Evolutionary conservation across 2,888 invertebrate species (phyloP), one percentile per base, ranked within the genome.

Genomic region (Hymenopus coronatus): DNA sequence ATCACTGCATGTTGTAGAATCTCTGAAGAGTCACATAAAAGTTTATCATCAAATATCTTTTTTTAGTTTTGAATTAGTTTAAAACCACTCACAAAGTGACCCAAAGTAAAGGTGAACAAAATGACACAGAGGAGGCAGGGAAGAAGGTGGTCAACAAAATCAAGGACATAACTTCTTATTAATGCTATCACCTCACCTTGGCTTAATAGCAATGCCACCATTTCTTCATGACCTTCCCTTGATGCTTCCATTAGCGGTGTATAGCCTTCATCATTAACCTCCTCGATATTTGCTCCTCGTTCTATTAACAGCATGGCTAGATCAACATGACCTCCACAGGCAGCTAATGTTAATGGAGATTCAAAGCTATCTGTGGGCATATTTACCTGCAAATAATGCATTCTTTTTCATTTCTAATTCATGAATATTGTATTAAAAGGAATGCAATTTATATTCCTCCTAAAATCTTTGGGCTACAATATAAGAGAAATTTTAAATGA

Each of bases 321-420:
- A 93, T 99, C 99, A 88, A 99, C 98, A 94, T 99, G 99, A 14
- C 99, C 99, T 90, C 99, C 99, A 94, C 99, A 99, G 85, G 99
- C 99, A 88, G 99, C 99, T 91, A 99, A 94, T 54, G 99, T 99
- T 91, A 99, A 95, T 30, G 99, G 99, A 12, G 99, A 99, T 94
- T 99, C 99, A 94, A 99, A 99, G 93, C 99, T 99, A 94, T 99
- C 99, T 87, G 99, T 98, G 89, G 99, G 99, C 98, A 99, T 99
- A 94, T 99, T 99, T 89, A 98, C 98, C 94, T 94, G 90, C 88
- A 90, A 91, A 82, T 27, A 84, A 8, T 82, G 81, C 0, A 83
- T 30, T 28, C 27, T 25, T 33, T 33, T 30, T 30, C 1, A 30
- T 20, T 30, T 15, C 8, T 1, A 25, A 30, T 83, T 15, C 6